Evolutionary conservation across 2,888 invertebrate species (phyloP), one percentile per base, ranked within the genome.

Genomic region (Cecidostiba fungosa): DNA sequence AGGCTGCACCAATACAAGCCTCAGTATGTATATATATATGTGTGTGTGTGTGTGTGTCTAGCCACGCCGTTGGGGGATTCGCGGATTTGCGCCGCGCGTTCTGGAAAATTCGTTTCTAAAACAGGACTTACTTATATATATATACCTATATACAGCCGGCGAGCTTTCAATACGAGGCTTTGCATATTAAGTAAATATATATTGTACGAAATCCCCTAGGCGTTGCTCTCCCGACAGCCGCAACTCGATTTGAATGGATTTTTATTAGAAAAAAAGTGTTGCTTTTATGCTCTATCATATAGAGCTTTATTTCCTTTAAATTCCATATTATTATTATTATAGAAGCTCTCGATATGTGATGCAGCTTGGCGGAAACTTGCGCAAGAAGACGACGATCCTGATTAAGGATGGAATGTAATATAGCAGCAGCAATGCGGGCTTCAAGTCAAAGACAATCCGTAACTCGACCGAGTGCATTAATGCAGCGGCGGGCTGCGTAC

Each of bases 91-190:
- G 50, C 70, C 32, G 2, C 5, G 32, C 76, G 76, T 50, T 54
- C 77, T 54, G 59, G 83, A 82, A 82, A 82, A 82, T 82, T 26
- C 54, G 39, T 43, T 77, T 77, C 59, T 54, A 77, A 83, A 83
- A 77, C 77, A 59, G n/a, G 36, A 70, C 29, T 54, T 83, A n/a
- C n/a, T n/a, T n/a, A n/a, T n/a, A n/a, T n/a, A n/a, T n/a, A 26
- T 29, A 47, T 72, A 16, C 43, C 0, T 43, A 23, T 26, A 3
- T 5, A 3, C 32, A 19, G n/a, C n/a, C 3, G 19, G 12, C 43
- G 19, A 78, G 12, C 26, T 36, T 36, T 54, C 39, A 23, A n/a
- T 36, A 29, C 59, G 62, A 16, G 4, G 62, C 43, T 14, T 47
- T 26, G n/a, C 39, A 73, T 69, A 29, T 47, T 39, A 39, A 73